A percentile compares a stretch with the other conserved stretches of the same genome.
Evolutionary conservation across 2,797 vertebrate species (phyloP).

Genomic region (Scyliorhinus canicula): DNA sequence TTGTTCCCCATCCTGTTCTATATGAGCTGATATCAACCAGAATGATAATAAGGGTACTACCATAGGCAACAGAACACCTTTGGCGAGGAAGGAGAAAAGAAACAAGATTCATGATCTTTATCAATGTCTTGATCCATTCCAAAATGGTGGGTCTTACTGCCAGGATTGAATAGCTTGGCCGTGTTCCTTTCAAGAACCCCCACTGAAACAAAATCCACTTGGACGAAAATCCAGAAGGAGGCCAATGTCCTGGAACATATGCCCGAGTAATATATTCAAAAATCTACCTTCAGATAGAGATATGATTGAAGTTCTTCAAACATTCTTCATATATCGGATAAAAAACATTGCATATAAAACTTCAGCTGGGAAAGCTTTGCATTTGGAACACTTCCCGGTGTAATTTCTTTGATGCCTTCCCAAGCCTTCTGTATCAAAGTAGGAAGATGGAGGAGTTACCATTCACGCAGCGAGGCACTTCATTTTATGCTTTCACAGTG

Average conservation of each 20-base stretch:
- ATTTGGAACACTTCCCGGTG: background rate
- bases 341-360: background rate
- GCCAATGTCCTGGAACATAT: background rate
- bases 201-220: background rate
- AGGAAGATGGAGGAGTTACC: background rate
- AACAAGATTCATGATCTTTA: no score
- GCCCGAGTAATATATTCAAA: background rate
- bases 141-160: background rate
- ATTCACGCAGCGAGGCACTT: slow-evolving; percentile 9
- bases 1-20: background rate
- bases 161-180: background rate
- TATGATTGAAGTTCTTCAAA: background rate
- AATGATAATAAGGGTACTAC: background rate
- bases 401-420: slow-evolving; percentile 29
- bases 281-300: no score
- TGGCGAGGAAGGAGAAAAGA: background rate
- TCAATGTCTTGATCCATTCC: background rate
- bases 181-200: background rate
- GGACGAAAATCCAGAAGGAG: background rate
- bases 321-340: background rate
- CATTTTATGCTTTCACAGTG: slow-evolving; percentile 7
- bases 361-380: background rate
- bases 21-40: background rate
- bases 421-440: background rate
- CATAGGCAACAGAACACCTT: background rate